Conservation (phyloP, 2,888 invertebrate species). For the Iselma pallidipennis region DNA sequence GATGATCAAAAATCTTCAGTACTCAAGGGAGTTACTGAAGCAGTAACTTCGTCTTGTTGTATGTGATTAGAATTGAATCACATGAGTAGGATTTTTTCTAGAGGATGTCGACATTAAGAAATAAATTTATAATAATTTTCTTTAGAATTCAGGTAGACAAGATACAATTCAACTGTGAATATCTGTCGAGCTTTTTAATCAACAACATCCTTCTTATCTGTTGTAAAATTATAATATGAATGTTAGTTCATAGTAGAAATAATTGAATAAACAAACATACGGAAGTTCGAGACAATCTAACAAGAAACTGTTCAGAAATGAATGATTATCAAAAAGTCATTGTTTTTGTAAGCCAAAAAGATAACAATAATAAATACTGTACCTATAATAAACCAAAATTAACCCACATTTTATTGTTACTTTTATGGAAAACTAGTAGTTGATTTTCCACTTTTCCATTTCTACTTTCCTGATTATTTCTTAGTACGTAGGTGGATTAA, state of each 20-base stretch:
- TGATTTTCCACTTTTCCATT: neutral
- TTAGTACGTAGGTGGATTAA: neutral
- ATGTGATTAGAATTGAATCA: neutral
- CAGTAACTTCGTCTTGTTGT: neutral
- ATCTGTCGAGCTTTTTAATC: constrained; percentile 1
- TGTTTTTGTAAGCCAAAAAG: neutral
- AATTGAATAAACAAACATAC: neutral
- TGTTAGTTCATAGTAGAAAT: neutral
- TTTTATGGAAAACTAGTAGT: neutral
- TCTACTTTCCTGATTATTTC: neutral
- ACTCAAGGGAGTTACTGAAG: neutral
- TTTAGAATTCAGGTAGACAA: constrained; percentile 1
- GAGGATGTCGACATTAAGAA: too few species aligned
- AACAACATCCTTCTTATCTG: constrained; percentile 3
- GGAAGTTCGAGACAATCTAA: neutral
- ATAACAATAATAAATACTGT: neutral
- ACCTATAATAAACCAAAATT: neutral
- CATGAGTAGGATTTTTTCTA: too few species aligned
- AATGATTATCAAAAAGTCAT: neutral
- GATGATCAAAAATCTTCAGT: neutral
- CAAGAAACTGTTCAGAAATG: neutral
- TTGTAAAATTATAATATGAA: constrained; percentile 1
- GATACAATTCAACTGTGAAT: neutral
- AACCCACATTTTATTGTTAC: neutral
- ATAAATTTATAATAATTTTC: neutral